Evolutionary conservation across 2,888 invertebrate genomes (phyloP), one percentile per base, ranked within the genome.

Genomic region (Xanthia icteritia): DNA sequence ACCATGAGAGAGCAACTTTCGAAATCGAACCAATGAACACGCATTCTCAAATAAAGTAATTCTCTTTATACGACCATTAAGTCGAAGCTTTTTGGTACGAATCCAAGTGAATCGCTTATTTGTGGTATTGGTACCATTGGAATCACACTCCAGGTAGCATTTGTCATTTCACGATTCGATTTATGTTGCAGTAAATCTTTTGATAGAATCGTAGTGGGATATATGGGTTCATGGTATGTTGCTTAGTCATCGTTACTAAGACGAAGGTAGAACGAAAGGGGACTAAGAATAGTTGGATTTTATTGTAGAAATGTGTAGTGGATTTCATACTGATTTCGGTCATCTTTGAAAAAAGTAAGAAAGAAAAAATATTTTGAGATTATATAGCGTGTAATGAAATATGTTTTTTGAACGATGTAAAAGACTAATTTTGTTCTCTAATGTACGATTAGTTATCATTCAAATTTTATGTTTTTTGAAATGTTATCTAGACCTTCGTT

Each of bases 131-230:
- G 69, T 81, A 82, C 82, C 69, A 73, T 69, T 72, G 56, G 81
- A 66, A 70, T 81, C 81, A 72, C 65, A 72, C 61, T 72, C 27
- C 76, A 76, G 85, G 81, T 84, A 85, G 68, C 69, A 84, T 82
- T 82, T 84, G 76, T 82, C 82, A 82, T 82, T 70, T 84, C 65
- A n/a, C 58, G n/a, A 65, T 76, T 63, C 51, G 72, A 81, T 84
- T 81, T 85, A 76, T 81, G 76, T 39, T 69, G 65, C 81, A 81
- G 42, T 82, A 84, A 82, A 82, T 82, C 82, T 81, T 81, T 85
- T 82, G 82, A 82, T 81, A 76, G 81, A 73, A 81, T 64, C 77
- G 5, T 71, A 36, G 42, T 31, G 42, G 17, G 13, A 79, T 73
- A 31, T 79, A 70, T 54, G 69, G 39, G 27, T 83, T 72, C 15